Percentiles rank a stretch among this genome's conserved stretches.
These are phyloP conservation scores for Pogoniulus pusillus DNA, from an alignment of 2,797 vertebrate genomes.

Conservation along the genomic window DNA sequence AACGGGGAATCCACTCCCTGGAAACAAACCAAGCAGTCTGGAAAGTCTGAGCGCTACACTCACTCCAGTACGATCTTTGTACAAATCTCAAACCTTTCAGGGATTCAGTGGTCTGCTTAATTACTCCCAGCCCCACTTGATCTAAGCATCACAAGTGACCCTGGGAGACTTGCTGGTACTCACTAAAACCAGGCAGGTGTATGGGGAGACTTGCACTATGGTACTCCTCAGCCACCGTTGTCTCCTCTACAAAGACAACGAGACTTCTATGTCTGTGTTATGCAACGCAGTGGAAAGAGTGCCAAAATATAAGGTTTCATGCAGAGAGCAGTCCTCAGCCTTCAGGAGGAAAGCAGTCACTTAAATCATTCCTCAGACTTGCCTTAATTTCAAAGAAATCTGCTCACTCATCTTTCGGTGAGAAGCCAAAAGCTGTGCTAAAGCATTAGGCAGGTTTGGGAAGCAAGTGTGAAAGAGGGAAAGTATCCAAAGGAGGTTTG, in stretches of 20 bases:
- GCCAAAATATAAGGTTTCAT: constrained; percentile 38
- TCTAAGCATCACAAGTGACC: not conserved
- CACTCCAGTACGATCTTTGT: constrained; percentile 27
- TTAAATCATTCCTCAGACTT: constrained; percentile 61
- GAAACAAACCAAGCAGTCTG: constrained; percentile 66
- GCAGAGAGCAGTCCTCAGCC: constrained; percentile 39
- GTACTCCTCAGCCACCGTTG: not conserved
- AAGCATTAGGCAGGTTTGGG: constrained; percentile 33
- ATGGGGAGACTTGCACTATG: not conserved
- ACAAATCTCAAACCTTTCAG: constrained; percentile 33
- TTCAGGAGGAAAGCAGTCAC: constrained; percentile 40
- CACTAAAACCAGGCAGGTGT: not conserved
- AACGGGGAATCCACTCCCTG: constrained; percentile 59
- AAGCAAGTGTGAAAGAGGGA: not conserved
- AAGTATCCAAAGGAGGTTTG: not conserved
- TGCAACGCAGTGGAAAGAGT: not conserved
- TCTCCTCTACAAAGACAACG: constrained; percentile 23
- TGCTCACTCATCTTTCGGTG: constrained; percentile 51
- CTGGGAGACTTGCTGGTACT: not conserved
- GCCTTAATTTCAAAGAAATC: constrained; percentile 51
- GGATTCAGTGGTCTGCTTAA: not conserved
- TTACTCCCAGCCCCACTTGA: constrained; percentile 23
- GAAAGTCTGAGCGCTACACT: constrained; percentile 54
- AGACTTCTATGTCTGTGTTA: constrained; percentile 37
- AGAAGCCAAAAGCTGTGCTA: constrained; percentile 46